A percentile compares a stretch with the other conserved stretches of the same genome.
Conservation (phyloP, 2,888 invertebrate genomes). For the Halocaridina rubra region DNA sequence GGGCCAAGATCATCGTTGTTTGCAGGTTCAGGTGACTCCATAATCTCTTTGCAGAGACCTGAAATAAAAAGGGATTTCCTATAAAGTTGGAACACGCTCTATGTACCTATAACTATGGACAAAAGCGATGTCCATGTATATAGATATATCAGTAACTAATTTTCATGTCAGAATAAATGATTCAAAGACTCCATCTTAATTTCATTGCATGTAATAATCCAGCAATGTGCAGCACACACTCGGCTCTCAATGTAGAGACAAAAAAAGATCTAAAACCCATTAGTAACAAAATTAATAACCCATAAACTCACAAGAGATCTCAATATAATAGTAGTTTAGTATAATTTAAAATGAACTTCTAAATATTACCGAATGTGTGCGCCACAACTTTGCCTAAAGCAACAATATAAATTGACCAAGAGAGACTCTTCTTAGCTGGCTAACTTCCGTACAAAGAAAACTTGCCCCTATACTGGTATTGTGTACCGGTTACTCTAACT, state of each 20-base stretch:
- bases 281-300: background rate
- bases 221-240: background rate
- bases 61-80: background rate
- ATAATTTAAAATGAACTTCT: too few species aligned
- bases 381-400: background rate
- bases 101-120: too few species aligned
- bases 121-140: too few species aligned
- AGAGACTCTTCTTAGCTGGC: too few species aligned
- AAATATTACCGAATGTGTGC: background rate
- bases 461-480: too few species aligned
- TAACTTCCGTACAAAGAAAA: too few species aligned
- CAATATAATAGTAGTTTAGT: background rate
- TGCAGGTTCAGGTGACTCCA: background rate
- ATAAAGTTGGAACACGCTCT: background rate
- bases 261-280: background rate
- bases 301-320: background rate
- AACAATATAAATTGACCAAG: too few species aligned
- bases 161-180: too few species aligned
- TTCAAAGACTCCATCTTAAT: background rate
- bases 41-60: too few species aligned
- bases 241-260: background rate
- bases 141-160: too few species aligned
- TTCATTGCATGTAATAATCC: background rate
- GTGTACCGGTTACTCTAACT: too few species aligned
- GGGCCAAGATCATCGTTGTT: too few species aligned